Evolutionary conservation across 2,888 invertebrate species (phyloP).

Genomic region (Antitype chi): DNA sequence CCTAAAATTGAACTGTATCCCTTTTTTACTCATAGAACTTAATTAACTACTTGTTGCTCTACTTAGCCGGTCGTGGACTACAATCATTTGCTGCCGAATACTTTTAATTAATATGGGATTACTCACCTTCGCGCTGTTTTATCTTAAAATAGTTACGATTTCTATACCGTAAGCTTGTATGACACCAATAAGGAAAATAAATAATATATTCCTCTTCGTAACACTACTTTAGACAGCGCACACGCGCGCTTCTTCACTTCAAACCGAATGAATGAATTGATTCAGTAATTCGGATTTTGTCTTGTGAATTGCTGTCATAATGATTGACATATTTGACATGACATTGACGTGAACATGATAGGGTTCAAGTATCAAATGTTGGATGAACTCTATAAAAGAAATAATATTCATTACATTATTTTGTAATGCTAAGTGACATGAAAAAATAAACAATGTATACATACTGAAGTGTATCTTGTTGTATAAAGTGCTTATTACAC

Average conservation of each 20-base stretch:
- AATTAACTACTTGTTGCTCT: slow-evolving; percentile 22
- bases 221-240: too few relatives aligned
- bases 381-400: too few relatives aligned
- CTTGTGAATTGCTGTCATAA: background rate
- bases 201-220: background rate
- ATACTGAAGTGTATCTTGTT: too few relatives aligned
- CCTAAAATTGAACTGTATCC: background rate
- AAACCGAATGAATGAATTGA: too few relatives aligned
- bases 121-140: slow-evolving; percentile 12
- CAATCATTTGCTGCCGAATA: background rate
- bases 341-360: background rate
- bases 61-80: slow-evolving; percentile 1
- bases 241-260: too few relatives aligned
- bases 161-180: background rate
- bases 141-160: background rate
- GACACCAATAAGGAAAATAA: background rate
- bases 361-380: background rate
- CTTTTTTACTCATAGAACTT: slow-evolving; percentile 14
- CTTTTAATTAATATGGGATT: background rate
- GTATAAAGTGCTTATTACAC: too few relatives aligned
- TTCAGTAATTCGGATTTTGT: background rate
- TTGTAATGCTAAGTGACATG: too few relatives aligned
- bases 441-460: too few relatives aligned
- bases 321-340: background rate
- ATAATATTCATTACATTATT: too few relatives aligned